Conservation (phyloP, 2,888 invertebrate genomes). For the Quadroppia sp. region DNA sequence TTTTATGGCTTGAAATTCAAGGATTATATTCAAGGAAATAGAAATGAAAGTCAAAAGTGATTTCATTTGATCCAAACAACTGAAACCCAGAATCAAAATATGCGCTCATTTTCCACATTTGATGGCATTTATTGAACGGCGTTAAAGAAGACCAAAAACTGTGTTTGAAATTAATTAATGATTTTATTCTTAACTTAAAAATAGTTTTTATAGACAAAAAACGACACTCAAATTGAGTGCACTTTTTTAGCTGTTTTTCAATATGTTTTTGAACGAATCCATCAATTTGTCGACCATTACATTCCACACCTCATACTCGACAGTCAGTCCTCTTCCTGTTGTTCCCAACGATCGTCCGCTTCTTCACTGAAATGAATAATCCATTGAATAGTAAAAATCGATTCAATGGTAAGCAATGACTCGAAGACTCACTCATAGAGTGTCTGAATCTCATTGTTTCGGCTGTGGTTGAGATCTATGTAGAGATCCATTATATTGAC, state of each 20-base stretch:
- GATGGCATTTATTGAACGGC: not conserved
- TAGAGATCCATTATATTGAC: conserved; percentile 13
- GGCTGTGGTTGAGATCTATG: not conserved
- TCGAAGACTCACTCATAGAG: conserved; percentile 21
- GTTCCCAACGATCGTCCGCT: not conserved
- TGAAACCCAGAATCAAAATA: not conserved
- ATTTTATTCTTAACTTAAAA: conserved; percentile 33
- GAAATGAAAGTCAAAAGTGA: no score
- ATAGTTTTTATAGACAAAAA: conserved; percentile 18
- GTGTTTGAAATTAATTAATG: not conserved
- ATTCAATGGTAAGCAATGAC: not conserved
- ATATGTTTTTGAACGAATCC: not conserved
- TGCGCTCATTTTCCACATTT: not conserved
- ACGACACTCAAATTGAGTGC: conserved; percentile 29
- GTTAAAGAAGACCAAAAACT: not conserved
- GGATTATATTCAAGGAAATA: conserved; percentile 44
- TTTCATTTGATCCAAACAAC: not conserved
- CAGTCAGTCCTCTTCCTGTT: not conserved
- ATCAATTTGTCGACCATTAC: not conserved
- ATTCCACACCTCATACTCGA: conserved; percentile 1
- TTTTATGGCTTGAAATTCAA: conserved; percentile 47
- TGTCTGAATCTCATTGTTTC: conserved; percentile 14
- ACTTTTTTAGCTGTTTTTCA: conserved; percentile 16
- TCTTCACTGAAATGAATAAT: conserved; percentile 26
- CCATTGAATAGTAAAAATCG: no score